phyloP scores from a whole-genome alignment of 2,888 invertebrate genomes.

The Octonoba sinensis region DNA sequence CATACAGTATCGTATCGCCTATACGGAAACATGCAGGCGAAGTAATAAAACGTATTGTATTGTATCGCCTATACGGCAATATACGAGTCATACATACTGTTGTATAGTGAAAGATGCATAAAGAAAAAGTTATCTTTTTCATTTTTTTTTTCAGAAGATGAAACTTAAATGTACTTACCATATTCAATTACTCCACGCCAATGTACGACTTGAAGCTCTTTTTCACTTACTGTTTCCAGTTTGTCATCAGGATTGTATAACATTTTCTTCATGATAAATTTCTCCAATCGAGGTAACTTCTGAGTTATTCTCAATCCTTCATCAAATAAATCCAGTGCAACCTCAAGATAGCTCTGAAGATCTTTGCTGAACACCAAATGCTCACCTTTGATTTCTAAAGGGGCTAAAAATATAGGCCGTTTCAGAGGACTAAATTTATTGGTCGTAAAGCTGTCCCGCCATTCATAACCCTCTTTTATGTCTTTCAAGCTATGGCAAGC shows the following conservation, averaged over 20 bases:
- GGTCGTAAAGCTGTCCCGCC: slow-evolving; percentile 26
- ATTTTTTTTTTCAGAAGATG: too few relatives aligned
- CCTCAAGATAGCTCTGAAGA: slow-evolving; percentile 26
- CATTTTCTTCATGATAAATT: slow-evolving; percentile 43
- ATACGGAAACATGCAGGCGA: too few relatives aligned
- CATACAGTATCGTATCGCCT: too few relatives aligned
- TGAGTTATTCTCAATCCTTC: slow-evolving; percentile 33
- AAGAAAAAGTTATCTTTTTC: too few relatives aligned
- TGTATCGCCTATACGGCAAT: too few relatives aligned
- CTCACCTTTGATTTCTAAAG: slow-evolving; percentile 28
- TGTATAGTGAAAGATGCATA: too few relatives aligned
- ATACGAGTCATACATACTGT: too few relatives aligned
- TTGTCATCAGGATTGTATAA: slow-evolving; percentile 48
- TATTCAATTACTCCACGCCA: slow-evolving; percentile 17
- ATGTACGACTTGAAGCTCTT: slow-evolving; percentile 22
- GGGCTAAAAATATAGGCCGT: slow-evolving; percentile 38
- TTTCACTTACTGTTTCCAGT: slow-evolving; percentile 22
- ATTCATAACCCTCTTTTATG: slow-evolving; percentile 26
- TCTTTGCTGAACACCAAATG: slow-evolving; percentile 28
- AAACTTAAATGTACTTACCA: too few relatives aligned
- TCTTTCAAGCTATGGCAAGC: slow-evolving; percentile 23
- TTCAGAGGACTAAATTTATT: slow-evolving; percentile 6
- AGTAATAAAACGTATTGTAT: too few relatives aligned
- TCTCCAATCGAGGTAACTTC: slow-evolving; percentile 26
- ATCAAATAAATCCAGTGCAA: slow-evolving; percentile 25